Conservation (phyloP, 1,140 invertebrate species). For the Teleopsis dalmanni region DNA sequence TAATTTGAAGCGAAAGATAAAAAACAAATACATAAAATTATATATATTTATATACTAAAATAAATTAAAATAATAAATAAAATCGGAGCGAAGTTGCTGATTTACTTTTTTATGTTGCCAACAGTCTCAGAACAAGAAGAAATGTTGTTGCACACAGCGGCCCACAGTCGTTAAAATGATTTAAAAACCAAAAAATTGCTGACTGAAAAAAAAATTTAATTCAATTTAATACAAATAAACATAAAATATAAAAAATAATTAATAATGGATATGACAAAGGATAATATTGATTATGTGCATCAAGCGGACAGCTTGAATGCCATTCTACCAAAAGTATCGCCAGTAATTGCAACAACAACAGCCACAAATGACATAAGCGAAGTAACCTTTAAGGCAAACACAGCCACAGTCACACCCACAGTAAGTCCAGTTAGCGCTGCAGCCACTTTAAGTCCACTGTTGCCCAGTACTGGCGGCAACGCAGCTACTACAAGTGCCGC, state of each 20-base stretch:
- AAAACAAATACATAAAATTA: neutral
- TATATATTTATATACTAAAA: neutral
- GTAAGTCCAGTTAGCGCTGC: neutral
- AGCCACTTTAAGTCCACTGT: neutral
- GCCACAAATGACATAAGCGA: neutral
- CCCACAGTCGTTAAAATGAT: neutral
- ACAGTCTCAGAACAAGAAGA: neutral
- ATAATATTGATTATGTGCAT: slow-evolving; percentile 32
- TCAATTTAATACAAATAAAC: neutral
- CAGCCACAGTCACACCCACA: neutral
- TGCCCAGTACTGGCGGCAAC: neutral
- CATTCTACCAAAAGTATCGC: slow-evolving; percentile 3
- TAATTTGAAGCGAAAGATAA: neutral
- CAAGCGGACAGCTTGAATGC: slow-evolving; percentile 17
- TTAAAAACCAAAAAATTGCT: neutral
- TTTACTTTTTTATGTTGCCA: neutral
- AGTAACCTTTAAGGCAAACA: neutral
- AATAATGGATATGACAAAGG: slow-evolving; percentile 41
- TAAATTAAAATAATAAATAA: too few relatives aligned
- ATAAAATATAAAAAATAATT: neutral
- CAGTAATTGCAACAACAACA: neutral
- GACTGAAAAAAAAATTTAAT: neutral
- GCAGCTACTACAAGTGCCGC: neutral
- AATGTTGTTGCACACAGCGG: neutral
- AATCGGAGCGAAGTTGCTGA: neutral